Evolutionary conservation across 2,113 vertebrate genomes (phyloP).

Genomic region (Dasyornis broadbenti): DNA sequence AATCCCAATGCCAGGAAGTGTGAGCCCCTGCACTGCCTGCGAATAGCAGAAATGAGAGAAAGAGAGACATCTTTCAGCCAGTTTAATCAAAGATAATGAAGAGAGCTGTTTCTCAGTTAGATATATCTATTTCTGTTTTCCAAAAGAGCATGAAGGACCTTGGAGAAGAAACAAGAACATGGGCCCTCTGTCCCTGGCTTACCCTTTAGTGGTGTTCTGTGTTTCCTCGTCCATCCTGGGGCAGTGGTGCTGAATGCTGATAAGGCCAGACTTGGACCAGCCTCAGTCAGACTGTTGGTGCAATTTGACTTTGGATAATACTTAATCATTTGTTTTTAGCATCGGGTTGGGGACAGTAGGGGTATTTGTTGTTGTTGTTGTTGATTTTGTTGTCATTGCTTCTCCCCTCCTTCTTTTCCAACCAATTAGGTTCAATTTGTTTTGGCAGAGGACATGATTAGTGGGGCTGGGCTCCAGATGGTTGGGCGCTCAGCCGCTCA

Average conservation of each 20-base stretch:
- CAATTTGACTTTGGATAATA: slow-evolving; percentile 32
- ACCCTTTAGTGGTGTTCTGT: background rate
- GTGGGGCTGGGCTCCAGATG: slow-evolving; percentile 56
- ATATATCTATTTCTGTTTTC: background rate
- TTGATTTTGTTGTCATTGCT: slow-evolving; percentile 9
- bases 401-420: slow-evolving; percentile 41
- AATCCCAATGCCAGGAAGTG: background rate
- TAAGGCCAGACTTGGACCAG: slow-evolving; percentile 39
- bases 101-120: background rate
- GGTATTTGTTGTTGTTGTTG: slow-evolving; percentile 36
- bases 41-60: background rate
- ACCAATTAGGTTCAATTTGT: slow-evolving; percentile 49
- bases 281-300: slow-evolving; percentile 39
- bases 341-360: background rate
- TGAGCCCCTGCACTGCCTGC: background rate
- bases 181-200: background rate
- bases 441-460: slow-evolving; percentile 59
- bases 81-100: background rate
- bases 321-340: slow-evolving; percentile 44
- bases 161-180: background rate
- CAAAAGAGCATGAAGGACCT: background rate
- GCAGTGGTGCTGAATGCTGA: slow-evolving; percentile 34
- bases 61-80: background rate
- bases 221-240: background rate
- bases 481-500: slow-evolving; percentile 22